A percentile compares a stretch with the other conserved stretches of the same genome.
Evolutionary conservation across 2,888 invertebrate species (phyloP).

Genomic region (Bombyx huttoni): DNA sequence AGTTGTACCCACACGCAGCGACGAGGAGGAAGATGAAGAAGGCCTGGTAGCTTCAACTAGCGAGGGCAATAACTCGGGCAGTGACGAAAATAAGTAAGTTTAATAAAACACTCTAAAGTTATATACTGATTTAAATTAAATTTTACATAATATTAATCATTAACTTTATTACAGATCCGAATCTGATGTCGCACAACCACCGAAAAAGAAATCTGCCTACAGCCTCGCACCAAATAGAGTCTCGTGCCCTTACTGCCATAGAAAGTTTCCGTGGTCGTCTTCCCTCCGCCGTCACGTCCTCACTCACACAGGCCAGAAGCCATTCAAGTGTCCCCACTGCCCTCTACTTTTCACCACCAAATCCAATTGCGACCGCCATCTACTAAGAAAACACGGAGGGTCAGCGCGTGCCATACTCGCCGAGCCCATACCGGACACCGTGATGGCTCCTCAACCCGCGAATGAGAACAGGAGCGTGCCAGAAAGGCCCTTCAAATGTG

Average conservation of each 20-base stretch:
- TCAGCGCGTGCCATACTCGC: conserved; percentile 57
- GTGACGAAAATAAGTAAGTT: conserved; percentile 83
- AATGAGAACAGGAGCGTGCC: conserved; percentile 77
- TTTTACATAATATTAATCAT: background rate
- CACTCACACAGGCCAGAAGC: conserved; percentile 97
- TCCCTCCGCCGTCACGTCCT: conserved; percentile 94
- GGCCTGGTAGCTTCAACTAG: conserved; percentile 86
- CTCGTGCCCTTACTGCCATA: conserved; percentile 92
- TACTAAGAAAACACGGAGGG: conserved; percentile 85
- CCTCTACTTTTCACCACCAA: conserved; percentile 96
- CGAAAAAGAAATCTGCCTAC: conserved; percentile 94
- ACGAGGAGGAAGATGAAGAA: conserved; percentile 83
- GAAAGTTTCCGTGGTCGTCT: conserved; percentile 97
- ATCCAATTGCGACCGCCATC: conserved; percentile 96
- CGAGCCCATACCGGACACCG: conserved; percentile 43
- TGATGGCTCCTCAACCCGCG: conserved; percentile 31
- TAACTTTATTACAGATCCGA: conserved; percentile 71
- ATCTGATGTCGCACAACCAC: conserved; percentile 71
- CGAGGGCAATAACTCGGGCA: conserved; percentile 87
- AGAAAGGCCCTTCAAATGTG: conserved; percentile 84
- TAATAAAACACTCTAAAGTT: background rate
- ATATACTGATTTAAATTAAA: background rate
- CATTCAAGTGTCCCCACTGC: conserved; percentile 95
- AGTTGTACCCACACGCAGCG: conserved; percentile 61
- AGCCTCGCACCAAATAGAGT: conserved; percentile 95